Conservation (phyloP, 2,888 invertebrate species). For the Fragum sueziense region DNA sequence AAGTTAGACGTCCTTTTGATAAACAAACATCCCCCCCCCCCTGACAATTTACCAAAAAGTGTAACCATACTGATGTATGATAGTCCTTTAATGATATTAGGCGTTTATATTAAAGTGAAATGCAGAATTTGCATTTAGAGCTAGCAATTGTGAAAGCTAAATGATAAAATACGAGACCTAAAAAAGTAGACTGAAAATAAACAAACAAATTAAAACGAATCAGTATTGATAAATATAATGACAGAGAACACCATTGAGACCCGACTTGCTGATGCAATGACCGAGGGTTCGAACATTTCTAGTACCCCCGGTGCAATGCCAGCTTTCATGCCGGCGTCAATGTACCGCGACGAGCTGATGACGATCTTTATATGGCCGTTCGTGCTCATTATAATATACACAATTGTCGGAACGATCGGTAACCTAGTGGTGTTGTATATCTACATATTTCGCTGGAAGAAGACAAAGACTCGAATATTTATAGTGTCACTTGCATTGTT, state of each 20-base stretch:
- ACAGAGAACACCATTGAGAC: background rate
- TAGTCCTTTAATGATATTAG: too few species aligned
- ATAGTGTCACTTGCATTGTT: slow-evolving; percentile 24
- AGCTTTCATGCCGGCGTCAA: slow-evolving; percentile 1
- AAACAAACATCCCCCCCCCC: too few species aligned
- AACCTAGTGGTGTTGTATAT: slow-evolving; percentile 44
- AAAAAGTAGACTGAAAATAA: too few species aligned
- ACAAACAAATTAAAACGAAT: too few species aligned
- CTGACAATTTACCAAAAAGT: too few species aligned
- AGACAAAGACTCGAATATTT: slow-evolving; percentile 39
- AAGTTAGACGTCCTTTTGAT: too few species aligned
- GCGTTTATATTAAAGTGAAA: too few species aligned
- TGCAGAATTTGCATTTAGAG: too few species aligned
- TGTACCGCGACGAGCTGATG: slow-evolving; percentile 28
- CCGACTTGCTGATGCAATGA: background rate
- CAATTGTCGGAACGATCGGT: slow-evolving; percentile 30
- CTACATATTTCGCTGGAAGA: slow-evolving; percentile 29
- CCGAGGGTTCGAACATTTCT: background rate
- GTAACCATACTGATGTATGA: too few species aligned
- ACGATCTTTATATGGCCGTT: slow-evolving; percentile 41
- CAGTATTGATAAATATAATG: too few species aligned
- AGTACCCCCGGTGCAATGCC: background rate
- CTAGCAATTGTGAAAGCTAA: too few species aligned
- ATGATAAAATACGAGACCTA: too few species aligned
- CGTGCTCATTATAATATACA: slow-evolving; percentile 27